phyloP scores from a whole-genome alignment of 2,888 invertebrate species.

The Hipparchia semele region DNA sequence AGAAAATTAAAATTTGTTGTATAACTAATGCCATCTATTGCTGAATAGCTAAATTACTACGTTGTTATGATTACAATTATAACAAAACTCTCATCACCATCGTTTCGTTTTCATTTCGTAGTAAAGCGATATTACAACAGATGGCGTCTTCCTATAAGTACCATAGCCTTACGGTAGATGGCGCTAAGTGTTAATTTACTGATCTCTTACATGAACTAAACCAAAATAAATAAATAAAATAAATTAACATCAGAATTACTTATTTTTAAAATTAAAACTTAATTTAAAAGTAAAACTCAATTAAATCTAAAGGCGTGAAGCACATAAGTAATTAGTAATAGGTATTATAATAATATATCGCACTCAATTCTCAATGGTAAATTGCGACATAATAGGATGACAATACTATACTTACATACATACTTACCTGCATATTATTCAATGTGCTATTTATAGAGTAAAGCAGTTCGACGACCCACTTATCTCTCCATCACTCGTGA shows the following conservation, averaged over 20 bases:
- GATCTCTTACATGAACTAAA: no score
- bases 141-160: not conserved
- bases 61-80: not conserved
- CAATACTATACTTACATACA: not conserved
- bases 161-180: not conserved
- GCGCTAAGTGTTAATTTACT: not conserved
- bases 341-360: no score
- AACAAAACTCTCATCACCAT: not conserved
- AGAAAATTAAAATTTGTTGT: not conserved
- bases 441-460: constrained; percentile 5
- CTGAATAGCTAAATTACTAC: not conserved
- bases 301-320: no score
- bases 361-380: no score
- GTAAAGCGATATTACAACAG: not conserved
- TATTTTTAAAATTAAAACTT: no score
- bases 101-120: not conserved
- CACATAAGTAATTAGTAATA: no score
- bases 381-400: not conserved
- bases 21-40: constrained; percentile 1
- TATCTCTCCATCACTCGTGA: constrained; percentile 20
- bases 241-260: no score
- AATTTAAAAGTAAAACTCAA: no score
- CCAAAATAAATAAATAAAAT: no score
- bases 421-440: not conserved
- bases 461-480: constrained; percentile 25